Conservation (phyloP, 2,797 vertebrate genomes). For the Bovichtus diacanthus region DNA sequence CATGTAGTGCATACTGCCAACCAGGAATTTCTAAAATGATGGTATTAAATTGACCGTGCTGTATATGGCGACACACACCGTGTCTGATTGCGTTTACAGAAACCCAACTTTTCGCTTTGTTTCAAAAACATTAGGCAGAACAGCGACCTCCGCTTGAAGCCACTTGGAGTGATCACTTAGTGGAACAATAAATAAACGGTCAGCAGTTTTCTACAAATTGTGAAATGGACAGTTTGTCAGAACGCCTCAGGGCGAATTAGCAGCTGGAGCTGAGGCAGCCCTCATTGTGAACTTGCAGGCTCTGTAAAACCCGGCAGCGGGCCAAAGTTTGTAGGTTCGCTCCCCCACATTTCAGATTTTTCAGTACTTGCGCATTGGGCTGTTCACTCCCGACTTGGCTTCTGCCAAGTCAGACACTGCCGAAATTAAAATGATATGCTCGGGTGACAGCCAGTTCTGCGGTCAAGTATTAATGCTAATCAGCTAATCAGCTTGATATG, state of each 20-base stretch:
- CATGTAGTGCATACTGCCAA: slow-evolving; percentile 31
- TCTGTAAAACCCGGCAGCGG: slow-evolving; percentile 42
- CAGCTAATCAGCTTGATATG: slow-evolving; percentile 57
- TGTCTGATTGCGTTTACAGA: slow-evolving; percentile 72
- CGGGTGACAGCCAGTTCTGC: slow-evolving; percentile 57
- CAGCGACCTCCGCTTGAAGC: slow-evolving; percentile 40
- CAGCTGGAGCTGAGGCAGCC: slow-evolving; percentile 17
- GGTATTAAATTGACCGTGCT: slow-evolving; percentile 66
- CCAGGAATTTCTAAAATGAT: slow-evolving; percentile 46
- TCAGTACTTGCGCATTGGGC: slow-evolving; percentile 44
- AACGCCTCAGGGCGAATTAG: slow-evolving; percentile 30
- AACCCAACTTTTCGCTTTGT: slow-evolving; percentile 54
- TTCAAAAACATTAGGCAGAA: slow-evolving; percentile 63
- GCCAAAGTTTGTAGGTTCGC: slow-evolving; percentile 69
- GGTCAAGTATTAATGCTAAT: slow-evolving; percentile 73
- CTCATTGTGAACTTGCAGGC: slow-evolving; percentile 55
- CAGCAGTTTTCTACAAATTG: slow-evolving; percentile 49
- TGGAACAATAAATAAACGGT: slow-evolving; percentile 69
- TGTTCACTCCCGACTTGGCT: slow-evolving; percentile 56
- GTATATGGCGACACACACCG: slow-evolving; percentile 45
- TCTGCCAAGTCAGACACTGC: slow-evolving; percentile 77
- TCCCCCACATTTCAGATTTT: slow-evolving; percentile 63
- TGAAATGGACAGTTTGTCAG: slow-evolving; percentile 45
- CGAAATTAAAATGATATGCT: slow-evolving; percentile 77
- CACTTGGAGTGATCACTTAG: slow-evolving; percentile 55